A percentile compares a stretch with the other conserved stretches of the same genome.
phyloP scores from a whole-genome alignment of 2,888 invertebrate genomes.

The Dicyrtoma fusca region DNA sequence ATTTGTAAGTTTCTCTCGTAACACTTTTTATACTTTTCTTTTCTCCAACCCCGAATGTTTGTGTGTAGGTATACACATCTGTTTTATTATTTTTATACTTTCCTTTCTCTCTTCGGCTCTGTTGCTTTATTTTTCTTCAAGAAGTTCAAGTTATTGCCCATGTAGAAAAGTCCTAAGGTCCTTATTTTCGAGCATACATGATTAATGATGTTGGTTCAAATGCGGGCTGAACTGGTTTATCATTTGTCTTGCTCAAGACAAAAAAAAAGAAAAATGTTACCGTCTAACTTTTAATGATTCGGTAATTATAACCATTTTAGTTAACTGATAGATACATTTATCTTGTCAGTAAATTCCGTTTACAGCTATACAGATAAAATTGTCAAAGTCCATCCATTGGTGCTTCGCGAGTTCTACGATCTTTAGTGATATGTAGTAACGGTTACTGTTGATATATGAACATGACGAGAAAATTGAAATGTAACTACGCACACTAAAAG shows the following conservation, averaged over 20 bases:
- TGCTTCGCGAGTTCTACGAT: too few species aligned
- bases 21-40: background rate
- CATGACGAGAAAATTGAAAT: background rate
- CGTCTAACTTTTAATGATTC: too few species aligned
- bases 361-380: too few species aligned
- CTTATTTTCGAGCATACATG: background rate
- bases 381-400: too few species aligned
- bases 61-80: background rate
- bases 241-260: too few species aligned
- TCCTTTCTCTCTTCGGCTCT: too few species aligned
- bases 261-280: too few species aligned
- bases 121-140: background rate
- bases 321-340: too few species aligned
- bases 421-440: background rate
- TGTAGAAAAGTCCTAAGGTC: background rate
- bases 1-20: slow-evolving; percentile 68
- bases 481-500: background rate
- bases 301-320: too few species aligned
- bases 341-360: background rate
- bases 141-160: background rate
- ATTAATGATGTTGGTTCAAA: too few species aligned
- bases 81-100: too few species aligned
- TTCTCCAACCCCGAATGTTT: background rate
- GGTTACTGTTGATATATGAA: background rate
- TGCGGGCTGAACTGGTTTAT: too few species aligned